Percentiles rank a stretch among this genome's conserved stretches.
Evolutionary conservation across 2,797 vertebrate species (phyloP).

Genomic region (Oceanodroma leucorhoa): DNA sequence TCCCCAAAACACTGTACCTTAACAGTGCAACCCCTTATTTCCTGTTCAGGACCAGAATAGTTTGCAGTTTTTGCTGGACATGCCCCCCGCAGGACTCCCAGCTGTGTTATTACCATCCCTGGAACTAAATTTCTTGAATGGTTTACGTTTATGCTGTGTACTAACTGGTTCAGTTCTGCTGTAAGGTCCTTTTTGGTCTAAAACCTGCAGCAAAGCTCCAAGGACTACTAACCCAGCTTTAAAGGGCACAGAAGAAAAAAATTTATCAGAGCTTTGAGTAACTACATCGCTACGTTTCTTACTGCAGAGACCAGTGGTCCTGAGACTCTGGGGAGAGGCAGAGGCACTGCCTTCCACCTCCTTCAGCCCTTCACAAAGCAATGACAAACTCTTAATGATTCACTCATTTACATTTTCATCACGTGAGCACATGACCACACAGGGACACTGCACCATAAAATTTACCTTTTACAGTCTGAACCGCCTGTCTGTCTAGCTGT

Average conservation of each 20-base stretch:
- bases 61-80: background rate
- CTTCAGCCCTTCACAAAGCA: background rate
- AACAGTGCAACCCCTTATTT: background rate
- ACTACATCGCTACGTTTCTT: background rate
- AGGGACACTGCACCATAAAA: background rate
- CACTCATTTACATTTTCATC: accelerated
- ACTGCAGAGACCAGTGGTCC: background rate
- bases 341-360: background rate
- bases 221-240: background rate
- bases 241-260: background rate
- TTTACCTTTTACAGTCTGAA: background rate
- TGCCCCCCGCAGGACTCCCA: background rate
- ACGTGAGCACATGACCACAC: background rate
- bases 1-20: background rate
- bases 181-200: background rate
- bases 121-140: background rate
- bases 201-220: background rate
- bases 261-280: background rate
- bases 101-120: background rate
- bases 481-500: background rate
- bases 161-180: background rate
- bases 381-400: accelerated
- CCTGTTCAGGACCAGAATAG: background rate
- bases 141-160: background rate
- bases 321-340: background rate